Percentiles rank a stretch among this genome's conserved stretches.
These are phyloP conservation scores for Myiopsitta monachus DNA, from an alignment of 2,113 vertebrate species.

Conservation along the genomic window DNA sequence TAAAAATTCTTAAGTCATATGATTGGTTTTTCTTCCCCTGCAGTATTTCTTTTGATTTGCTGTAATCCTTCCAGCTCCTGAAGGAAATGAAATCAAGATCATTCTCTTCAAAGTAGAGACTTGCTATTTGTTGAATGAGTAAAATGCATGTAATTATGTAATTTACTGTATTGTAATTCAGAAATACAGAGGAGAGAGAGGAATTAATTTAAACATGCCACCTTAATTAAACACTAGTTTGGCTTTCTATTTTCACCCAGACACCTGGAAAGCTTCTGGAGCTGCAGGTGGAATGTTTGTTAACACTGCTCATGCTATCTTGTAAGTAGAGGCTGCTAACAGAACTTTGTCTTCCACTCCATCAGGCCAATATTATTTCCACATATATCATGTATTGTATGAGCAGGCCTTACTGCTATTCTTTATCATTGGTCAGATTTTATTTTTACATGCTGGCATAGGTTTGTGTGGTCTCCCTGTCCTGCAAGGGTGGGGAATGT, in stretches of 20 bases:
- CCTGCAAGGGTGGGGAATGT: neutral
- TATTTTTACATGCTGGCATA: neutral
- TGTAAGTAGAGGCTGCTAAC: neutral
- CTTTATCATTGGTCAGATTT: neutral
- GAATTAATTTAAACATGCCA: neutral
- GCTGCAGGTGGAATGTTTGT: neutral
- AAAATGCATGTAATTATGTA: neutral
- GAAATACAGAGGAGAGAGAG: neutral
- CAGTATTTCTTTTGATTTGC: neutral
- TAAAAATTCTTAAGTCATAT: neutral
- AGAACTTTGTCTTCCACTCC: neutral
- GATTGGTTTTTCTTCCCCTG: neutral
- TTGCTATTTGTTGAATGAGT: neutral
- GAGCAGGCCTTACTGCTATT: neutral
- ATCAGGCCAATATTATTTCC: neutral
- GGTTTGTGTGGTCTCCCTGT: neutral
- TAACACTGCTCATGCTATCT: neutral
- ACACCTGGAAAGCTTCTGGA: neutral
- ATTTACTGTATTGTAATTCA: neutral
- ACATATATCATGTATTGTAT: neutral
- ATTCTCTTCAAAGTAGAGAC: neutral
- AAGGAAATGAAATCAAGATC: neutral
- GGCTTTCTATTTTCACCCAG: neutral
- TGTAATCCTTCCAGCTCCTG: neutral
- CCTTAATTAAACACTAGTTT: neutral